Evolutionary conservation across 2,888 invertebrate genomes (phyloP).

Genomic region (Carcina quercana): DNA sequence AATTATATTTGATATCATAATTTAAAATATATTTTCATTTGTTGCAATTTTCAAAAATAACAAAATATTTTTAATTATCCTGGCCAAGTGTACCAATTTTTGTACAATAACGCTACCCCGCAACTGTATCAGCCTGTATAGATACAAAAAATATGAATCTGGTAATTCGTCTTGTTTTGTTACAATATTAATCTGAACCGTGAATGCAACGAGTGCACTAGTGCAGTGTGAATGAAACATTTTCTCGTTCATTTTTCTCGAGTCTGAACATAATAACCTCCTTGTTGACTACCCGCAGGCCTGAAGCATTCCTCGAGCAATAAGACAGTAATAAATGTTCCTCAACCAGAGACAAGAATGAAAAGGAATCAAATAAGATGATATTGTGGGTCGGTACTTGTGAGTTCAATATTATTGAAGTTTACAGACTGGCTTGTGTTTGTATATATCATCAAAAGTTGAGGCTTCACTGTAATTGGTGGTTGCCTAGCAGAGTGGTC

Average conservation of each 20-base stretch:
- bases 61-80: no score
- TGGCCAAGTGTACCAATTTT: no score
- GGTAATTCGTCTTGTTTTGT: no score
- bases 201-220: no score
- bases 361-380: conserved; percentile 64
- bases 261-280: conserved; percentile 69
- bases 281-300: conserved; percentile 63
- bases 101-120: no score
- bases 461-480: conserved; percentile 23
- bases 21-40: no score
- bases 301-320: conserved; percentile 63
- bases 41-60: no score
- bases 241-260: conserved; percentile 63
- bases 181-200: no score
- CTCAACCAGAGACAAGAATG: conserved; percentile 58
- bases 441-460: conserved; percentile 35
- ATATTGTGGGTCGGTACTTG: conserved; percentile 60
- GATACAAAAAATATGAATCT: no score
- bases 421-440: conserved; percentile 25
- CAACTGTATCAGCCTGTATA: no score
- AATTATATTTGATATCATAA: no score
- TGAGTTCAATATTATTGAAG: conserved; percentile 55
- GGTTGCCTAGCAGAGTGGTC: no score
- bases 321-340: conserved; percentile 73
- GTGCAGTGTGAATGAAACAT: conserved; percentile 49